Evolutionary conservation across 2,888 invertebrate genomes (phyloP), one percentile per base, ranked within the genome.

Genomic region (Terebella lapidaria): DNA sequence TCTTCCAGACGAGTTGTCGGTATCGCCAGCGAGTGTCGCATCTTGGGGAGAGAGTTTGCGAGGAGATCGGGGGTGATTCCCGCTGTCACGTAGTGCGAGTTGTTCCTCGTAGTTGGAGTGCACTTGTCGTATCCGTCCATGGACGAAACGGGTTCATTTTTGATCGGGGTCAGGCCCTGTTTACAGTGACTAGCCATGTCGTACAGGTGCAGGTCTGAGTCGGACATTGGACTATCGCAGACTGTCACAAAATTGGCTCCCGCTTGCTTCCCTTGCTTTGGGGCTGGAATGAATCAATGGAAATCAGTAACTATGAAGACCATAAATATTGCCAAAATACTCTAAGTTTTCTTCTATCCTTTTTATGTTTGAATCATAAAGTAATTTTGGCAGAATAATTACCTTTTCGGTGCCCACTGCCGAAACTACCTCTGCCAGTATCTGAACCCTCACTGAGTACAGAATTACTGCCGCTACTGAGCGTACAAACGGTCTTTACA

Each of bases 201-300:
- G 4, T 15, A 26, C 18, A 53, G 15, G 53, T 15, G 24, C 3
- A 10, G 22, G 54, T 78, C 76, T 20, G 70, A 69, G 58, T 76
- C 74, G 1, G 72, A 72, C 74, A 69, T 68, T 15, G 65, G 68
- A 29, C 67, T 63, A 46, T 90, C 90, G 66, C 85, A 87, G 60
- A 90, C 87, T 64, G 88, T 89, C 60, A 90, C 88, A 80, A 89
- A 90, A 73, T 88, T 89, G 35, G 72, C 88, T 63, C 88, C 87
- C 80, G 89, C 89, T 75, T 88, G 88, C 59, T 88, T 83, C 70
- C 85, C 85, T 60, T 65, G 63, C n/a, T 63, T 66, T 22, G 63
- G 63, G 47, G 63, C 70, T 69, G 35, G 18, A 60, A 10, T 49
- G 49, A 10, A 22, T 49, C 5, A 49, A 49, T 49, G 49, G 24